Base-by-base conservation (phyloP, 2,888 invertebrate genomes). In the Diaperis boleti region DNA sequence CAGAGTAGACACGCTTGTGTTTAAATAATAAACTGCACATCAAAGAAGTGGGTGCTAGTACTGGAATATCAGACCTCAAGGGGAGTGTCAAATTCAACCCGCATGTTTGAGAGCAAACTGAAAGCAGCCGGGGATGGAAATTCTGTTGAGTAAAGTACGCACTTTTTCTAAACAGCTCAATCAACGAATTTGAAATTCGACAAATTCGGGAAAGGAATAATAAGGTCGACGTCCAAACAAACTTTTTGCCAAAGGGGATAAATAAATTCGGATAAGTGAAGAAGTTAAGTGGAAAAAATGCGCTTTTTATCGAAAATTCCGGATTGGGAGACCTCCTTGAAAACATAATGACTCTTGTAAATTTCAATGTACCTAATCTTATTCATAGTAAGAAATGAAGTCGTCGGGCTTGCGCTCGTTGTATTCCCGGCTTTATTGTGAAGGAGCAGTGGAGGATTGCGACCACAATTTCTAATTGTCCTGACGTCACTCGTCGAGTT, bases 31-130 rank as follows among this genome's bases (percentile, higher is more conserved):
- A 63, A 63, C 47, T 63, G 50, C 33, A 63, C 63, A 63, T 63
- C 63, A 63, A 63, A 63, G 63, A 63, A 59, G 59, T 59, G 63
- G 63, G 62, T 62, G 55, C 49, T 62, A 56, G 55, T 42, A 41
- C 29, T 54, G 60, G 59, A 63, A 60, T 67, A 67, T 67, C 60
- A 65, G 61, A 65, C 65, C 61, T 63, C 65, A 62, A 57, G 63
- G 67, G 62, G 62, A 65, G 67, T 67, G 67, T 65, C 65, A 65
- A 67, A 67, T 67, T 67, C 67, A 67, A 65, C 67, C 67, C 67
- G 67, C 63, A 67, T 67, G 63, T 62, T 59, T 62, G 63, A 67
- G 65, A 65, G 61, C 47, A 67, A 65, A 67, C 67, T 57, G 47
- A 62, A 65, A 54, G 45, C 33, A 22, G 42, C 15, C 10, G 7